Evolutionary conservation across 2,113 vertebrate genomes (phyloP).

Genomic region (rabbit (Oryctolagus cuniculus)): DNA sequence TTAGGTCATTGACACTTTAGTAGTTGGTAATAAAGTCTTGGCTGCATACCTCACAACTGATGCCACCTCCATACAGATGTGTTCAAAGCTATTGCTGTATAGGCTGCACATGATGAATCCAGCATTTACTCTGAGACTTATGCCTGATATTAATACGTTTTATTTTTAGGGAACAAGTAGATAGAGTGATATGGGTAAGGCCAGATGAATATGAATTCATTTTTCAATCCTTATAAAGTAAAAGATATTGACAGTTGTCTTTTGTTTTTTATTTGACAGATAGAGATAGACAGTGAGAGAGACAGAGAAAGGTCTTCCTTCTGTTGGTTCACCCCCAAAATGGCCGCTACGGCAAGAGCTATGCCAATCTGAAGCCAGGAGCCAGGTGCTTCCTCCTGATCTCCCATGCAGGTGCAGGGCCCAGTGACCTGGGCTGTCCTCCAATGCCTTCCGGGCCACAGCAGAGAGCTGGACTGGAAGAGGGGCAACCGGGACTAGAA

Average conservation of each 20-base stretch:
- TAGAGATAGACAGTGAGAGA: too few relatives aligned
- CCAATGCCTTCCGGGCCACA: too few relatives aligned
- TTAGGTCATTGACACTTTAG: background rate
- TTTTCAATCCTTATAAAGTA: background rate
- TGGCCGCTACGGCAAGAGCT: too few relatives aligned
- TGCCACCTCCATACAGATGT: background rate
- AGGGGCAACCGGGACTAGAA: too few relatives aligned
- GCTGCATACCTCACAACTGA: background rate
- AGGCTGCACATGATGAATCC: background rate
- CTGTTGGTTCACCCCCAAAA: too few relatives aligned
- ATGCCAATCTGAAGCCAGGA: too few relatives aligned
- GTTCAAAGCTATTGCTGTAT: background rate
- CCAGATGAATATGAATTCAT: background rate
- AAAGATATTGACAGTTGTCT: conserved; percentile 45
- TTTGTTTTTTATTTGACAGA: background rate
- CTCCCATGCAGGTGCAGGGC: too few relatives aligned
- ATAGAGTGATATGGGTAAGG: background rate
- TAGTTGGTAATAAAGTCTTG: background rate
- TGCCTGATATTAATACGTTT: conserved; percentile 18
- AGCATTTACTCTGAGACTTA: background rate
- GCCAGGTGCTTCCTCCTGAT: too few relatives aligned
- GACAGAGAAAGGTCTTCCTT: too few relatives aligned
- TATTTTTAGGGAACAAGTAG: conserved; percentile 33
- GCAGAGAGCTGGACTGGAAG: too few relatives aligned
- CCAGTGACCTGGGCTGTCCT: too few relatives aligned